Evolutionary conservation across 1,140 invertebrate species (phyloP), one percentile per base, ranked within the genome.

Genomic region (Apocrypta bakeri): DNA sequence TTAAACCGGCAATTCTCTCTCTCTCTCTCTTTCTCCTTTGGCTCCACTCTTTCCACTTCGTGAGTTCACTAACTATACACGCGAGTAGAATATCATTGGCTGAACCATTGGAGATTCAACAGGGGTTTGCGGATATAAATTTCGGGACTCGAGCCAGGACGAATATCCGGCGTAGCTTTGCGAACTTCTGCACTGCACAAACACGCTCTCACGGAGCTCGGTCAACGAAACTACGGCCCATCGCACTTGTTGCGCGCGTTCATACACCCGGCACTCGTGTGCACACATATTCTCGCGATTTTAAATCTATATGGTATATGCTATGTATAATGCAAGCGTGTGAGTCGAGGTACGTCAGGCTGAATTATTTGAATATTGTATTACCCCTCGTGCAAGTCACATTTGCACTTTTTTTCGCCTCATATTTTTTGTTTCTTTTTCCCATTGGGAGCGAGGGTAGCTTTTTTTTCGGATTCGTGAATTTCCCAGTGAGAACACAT

Each of bases 251-350:
- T 82, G 73, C 81, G 37, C 37, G 37, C 73, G 33, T 29, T 21
- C 11, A 31, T n/a, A n/a, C n/a, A n/a, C n/a, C 12, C 66, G n/a
- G 66, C 25, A 12, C n/a, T 14, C 66, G n/a, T n/a, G n/a, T n/a
- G 12, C 66, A 31, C 14, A 29, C 27, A 71, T 8, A 2, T 33
- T 31, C 27, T n/a, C 68, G 31, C 9, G 68, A 83, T 21, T 56
- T n/a, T n/a, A 48, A 48, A 12, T 48, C 42, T 86, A 64, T 24
- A 14, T 33, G 83, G n/a, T n/a, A n/a, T n/a, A n/a, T n/a, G n/a
- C n/a, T n/a, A n/a, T n/a, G n/a, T n/a, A n/a, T n/a, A 85, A 76
- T 40, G 81, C 42, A 75, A 66, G 80, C 48, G 79, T 72, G 85
- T 79, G 83, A 84, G 85, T 84, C 85, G 81, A 56, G 21, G 48